Base-by-base conservation (phyloP, 2,113 vertebrate species). In the Lophius piscatorius region DNA sequence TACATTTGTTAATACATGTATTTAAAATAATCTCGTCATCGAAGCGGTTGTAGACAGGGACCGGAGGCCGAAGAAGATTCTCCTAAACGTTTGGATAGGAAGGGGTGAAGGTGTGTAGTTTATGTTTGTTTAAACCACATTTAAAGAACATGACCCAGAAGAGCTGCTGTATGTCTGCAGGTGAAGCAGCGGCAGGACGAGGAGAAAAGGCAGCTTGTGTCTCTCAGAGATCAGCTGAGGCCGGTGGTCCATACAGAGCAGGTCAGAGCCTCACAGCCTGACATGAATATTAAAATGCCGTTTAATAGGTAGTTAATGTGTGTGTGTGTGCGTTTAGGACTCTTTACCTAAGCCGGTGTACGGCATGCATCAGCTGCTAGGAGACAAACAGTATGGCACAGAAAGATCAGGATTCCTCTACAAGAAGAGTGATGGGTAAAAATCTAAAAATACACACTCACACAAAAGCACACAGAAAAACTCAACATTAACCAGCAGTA, bases 351-450 rank as follows among this genome's bases (percentile, higher is more conserved):
- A 82, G 51, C 74, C 74, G 61, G 66, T 81, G 38, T 88, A 88
- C 72, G 82, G 47, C 9, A 79, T 88, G 86, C 83, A 88, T 60
- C 86, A 85, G 80, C 70, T 86, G 61, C 69, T 88, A 22, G 86
- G 86, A 65, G 86, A 88, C 54, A 84, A 82, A 73, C 83, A 86
- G 21, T 86, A 80, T 2, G 86, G 86, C 7, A 86, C 83, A 3
- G 86, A 88, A 39, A 70, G 79, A 21, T 13, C 67, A 0, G 86
- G 83, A 18, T 84, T 86, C 42, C 81, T 88, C 34, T 88, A 88
- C 66, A 88, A 88, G 74, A 88, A 88, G 74, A 88, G 86, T 8
- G 86, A 88, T 0, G 86, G 86, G 86, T 88, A 72, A 55, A 13
- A 28, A 11, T 6, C 5, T 0, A n/a, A 17, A 23, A 14, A 36